Conservation (phyloP, 23 tunicate species). For the Styela clava region DNA sequence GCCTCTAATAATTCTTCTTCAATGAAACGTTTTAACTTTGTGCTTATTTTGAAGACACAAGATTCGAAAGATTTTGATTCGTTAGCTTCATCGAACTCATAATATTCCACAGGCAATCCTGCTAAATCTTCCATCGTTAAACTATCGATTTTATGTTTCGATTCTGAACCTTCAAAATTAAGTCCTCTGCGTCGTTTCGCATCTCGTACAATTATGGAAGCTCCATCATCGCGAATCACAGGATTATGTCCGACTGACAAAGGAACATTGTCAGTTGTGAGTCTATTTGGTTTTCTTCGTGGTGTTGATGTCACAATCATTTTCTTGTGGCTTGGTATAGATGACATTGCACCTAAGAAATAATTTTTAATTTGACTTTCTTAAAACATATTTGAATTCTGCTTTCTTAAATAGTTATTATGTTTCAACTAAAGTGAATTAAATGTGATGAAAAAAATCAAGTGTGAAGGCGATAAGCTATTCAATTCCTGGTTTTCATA, state of each 20-base stretch:
- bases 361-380: no score
- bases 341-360: neutral
- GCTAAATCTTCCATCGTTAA: neutral
- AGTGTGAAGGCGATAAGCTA: no score
- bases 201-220: neutral
- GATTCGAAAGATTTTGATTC: neutral
- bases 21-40: neutral
- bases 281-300: neutral
- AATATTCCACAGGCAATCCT: neutral
- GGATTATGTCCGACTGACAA: neutral
- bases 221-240: neutral
- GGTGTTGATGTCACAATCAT: constrained; percentile 14
- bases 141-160: neutral
- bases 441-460: no score
- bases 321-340: neutral
- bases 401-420: no score
- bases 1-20: constrained; percentile 22
- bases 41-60: neutral
- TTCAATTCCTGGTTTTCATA: no score
- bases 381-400: no score
- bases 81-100: neutral
- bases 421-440: no score
- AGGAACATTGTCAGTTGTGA: neutral
- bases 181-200: constrained; percentile 3
- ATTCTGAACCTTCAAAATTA: neutral